Evolutionary conservation across 2,888 invertebrate species (phyloP).

Genomic region (Apamea crenata): DNA sequence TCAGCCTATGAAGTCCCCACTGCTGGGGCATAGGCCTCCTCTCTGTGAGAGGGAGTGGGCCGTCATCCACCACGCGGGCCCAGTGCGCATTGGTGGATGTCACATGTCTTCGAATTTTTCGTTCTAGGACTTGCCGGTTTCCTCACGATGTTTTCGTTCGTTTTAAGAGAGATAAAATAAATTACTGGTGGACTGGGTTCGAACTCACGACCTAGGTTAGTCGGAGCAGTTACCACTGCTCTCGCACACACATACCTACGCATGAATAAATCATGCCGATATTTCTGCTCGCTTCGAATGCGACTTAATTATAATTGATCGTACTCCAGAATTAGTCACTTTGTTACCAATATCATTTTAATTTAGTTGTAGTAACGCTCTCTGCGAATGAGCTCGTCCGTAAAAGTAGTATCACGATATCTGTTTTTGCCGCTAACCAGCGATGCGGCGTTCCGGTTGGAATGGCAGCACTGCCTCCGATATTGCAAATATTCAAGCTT

Average conservation of each 20-base stretch:
- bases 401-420: neutral
- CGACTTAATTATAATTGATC: conserved; percentile 46
- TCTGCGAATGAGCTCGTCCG: conserved; percentile 37
- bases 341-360: conserved; percentile 19
- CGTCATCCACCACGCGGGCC: neutral
- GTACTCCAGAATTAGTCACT: conserved; percentile 34
- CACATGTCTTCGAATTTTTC: neutral
- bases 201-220: neutral
- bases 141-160: neutral
- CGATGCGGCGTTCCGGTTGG: conserved; percentile 8
- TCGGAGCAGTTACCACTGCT: neutral
- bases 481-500: conserved; percentile 15
- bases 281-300: conserved; percentile 25
- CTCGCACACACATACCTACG: neutral
- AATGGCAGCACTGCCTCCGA: neutral
- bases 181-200: neutral
- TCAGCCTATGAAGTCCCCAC: too few species aligned
- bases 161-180: neutral
- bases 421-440: neutral
- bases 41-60: neutral
- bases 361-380: conserved; percentile 37
- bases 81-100: neutral
- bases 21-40: too few species aligned
- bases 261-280: conserved; percentile 12
- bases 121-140: neutral